A percentile compares a stretch with the other conserved stretches of the same genome.
These are phyloP conservation scores for Cotesia chilonis DNA, from an alignment of 1,140 invertebrate species.

Conservation along the genomic window DNA sequence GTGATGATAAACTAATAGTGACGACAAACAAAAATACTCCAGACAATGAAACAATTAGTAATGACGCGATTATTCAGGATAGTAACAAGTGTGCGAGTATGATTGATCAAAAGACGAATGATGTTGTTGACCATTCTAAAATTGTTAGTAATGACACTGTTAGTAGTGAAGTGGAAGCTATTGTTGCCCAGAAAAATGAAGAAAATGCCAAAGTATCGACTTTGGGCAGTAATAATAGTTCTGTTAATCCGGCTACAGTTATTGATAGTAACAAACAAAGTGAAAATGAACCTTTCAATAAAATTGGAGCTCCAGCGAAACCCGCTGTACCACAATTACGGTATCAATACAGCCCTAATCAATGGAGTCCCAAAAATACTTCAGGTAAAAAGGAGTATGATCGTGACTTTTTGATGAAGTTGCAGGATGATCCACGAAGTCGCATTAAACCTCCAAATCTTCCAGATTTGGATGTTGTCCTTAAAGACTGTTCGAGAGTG, in stretches of 20 bases:
- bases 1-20: conserved; percentile 3
- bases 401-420: conserved; percentile 77
- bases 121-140: conserved; percentile 57
- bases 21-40: not conserved
- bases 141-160: conserved; percentile 40
- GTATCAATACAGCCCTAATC: conserved; percentile 71
- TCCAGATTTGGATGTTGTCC: conserved; percentile 70
- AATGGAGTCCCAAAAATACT: conserved; percentile 86
- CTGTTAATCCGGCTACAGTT: conserved; percentile 36
- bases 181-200: conserved; percentile 66
- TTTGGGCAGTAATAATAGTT: conserved; percentile 33
- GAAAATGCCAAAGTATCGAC: conserved; percentile 63
- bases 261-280: conserved; percentile 47
- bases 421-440: conserved; percentile 78
- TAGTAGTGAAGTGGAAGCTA: conserved; percentile 48
- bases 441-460: conserved; percentile 77
- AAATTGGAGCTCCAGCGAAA: conserved; percentile 37
- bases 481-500: conserved; percentile 65
- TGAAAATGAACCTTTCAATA: conserved; percentile 40
- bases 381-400: conserved; percentile 85
- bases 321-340: conserved; percentile 44
- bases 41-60: conserved; percentile 44
- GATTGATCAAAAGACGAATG: conserved; percentile 47
- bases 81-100: conserved; percentile 38
- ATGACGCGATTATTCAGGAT: conserved; percentile 45